A percentile compares a stretch with the other conserved stretches of the same genome.
phyloP scores from a whole-genome alignment of 1,140 invertebrate species.

The Palaemon carinicauda region DNA sequence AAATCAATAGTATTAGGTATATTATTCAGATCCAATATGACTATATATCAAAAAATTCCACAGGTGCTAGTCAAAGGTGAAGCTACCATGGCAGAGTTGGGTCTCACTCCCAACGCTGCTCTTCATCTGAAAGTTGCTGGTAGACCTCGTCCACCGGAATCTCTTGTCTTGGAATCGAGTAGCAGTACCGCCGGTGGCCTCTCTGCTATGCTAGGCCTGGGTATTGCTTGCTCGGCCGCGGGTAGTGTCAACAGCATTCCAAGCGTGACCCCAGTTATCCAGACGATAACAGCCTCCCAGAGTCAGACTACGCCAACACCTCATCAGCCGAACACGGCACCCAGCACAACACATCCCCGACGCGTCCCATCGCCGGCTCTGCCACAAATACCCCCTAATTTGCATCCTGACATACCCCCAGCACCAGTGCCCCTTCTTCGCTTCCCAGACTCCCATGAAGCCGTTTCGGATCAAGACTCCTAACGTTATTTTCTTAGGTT shows the following conservation, averaged over 20 bases:
- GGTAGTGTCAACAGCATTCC: background rate
- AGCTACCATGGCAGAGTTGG: conserved; percentile 55
- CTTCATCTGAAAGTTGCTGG: conserved; percentile 51
- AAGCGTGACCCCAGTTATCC: background rate
- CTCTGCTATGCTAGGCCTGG: background rate
- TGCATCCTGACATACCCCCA: conserved; percentile 54
- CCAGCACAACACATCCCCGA: conserved; percentile 3
- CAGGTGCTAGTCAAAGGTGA: conserved; percentile 49
- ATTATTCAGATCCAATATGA: background rate
- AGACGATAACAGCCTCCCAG: conserved; percentile 6
- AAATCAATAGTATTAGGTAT: too few relatives aligned
- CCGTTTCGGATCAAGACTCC: conserved; percentile 11
- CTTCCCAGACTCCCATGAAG: conserved; percentile 46
- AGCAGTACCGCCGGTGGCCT: background rate
- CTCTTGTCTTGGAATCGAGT: background rate
- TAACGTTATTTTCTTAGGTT: background rate
- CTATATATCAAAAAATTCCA: background rate
- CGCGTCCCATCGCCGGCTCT: conserved; percentile 49
- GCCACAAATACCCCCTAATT: conserved; percentile 58
- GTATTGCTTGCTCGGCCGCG: background rate
- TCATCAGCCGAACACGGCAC: background rate
- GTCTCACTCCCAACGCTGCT: conserved; percentile 56
- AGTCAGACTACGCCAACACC: background rate
- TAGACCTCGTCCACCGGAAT: conserved; percentile 33
- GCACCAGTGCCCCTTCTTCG: conserved; percentile 43